Percentiles rank a stretch among this genome's conserved stretches.
Evolutionary conservation across 2,888 invertebrate genomes (phyloP).

Genomic region (Abscondita cerata): DNA sequence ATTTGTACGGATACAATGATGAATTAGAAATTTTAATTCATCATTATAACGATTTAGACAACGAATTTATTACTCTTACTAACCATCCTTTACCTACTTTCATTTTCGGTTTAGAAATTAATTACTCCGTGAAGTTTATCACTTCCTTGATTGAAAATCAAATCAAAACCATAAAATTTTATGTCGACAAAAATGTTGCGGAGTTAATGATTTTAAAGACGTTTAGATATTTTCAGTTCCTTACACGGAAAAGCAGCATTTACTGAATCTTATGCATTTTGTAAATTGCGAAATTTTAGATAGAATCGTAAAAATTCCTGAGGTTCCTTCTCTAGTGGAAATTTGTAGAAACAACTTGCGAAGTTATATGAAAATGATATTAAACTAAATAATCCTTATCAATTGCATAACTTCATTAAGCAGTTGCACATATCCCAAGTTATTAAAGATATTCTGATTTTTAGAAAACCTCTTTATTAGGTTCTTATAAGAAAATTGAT

Average conservation of each 20-base stretch:
- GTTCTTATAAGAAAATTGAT: too few species aligned
- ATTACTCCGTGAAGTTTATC: background rate
- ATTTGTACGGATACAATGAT: slow-evolving; percentile 21
- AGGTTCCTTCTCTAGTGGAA: slow-evolving; percentile 45
- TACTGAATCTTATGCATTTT: background rate
- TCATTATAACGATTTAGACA: background rate
- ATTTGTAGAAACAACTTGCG: slow-evolving; percentile 43
- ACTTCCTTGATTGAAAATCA: background rate
- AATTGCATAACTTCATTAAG: slow-evolving; percentile 41
- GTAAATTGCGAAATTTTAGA: background rate
- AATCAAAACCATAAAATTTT: background rate
- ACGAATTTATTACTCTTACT: background rate
- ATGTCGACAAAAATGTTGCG: background rate
- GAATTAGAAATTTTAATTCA: slow-evolving; percentile 19
- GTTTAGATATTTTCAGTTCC: slow-evolving; percentile 8
- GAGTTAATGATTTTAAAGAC: background rate
- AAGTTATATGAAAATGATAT: slow-evolving; percentile 37
- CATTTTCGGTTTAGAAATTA: slow-evolving; percentile 12
- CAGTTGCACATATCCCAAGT: slow-evolving; percentile 36
- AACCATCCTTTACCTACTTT: slow-evolving; percentile 11
- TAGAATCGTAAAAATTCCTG: background rate
- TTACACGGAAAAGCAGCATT: background rate
- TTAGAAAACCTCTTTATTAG: slow-evolving; percentile 42
- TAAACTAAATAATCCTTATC: slow-evolving; percentile 34
- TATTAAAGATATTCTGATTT: slow-evolving; percentile 43